A percentile compares a stretch with the other conserved stretches of the same genome.
These are phyloP conservation scores for Bombus superbus DNA, from an alignment of 1,140 invertebrate species.

Conservation along the genomic window DNA sequence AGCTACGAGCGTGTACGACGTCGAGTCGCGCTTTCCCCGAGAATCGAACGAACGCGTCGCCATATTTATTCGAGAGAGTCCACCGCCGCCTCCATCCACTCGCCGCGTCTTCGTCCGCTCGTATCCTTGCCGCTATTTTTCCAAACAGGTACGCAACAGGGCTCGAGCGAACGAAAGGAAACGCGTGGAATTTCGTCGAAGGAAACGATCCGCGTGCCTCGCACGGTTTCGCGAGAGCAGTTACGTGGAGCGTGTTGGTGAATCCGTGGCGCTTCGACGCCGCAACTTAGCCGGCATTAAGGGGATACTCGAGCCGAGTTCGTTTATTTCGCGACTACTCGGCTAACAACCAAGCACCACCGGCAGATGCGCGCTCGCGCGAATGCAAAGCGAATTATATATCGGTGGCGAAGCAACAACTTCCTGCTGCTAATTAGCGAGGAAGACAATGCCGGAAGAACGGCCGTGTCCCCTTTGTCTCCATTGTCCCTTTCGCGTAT, in stretches of 20 bases:
- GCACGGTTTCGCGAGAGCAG: not conserved
- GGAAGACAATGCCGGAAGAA: conserved; percentile 42
- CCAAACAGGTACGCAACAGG: not conserved
- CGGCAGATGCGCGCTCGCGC: conserved; percentile 20
- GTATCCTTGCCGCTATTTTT: not conserved
- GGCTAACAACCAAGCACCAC: not conserved
- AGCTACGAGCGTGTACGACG: not conserved
- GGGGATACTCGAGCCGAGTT: conserved; percentile 10
- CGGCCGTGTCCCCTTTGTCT: conserved; percentile 23
- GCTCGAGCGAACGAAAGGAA: not conserved
- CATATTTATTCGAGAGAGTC: conserved; percentile 1
- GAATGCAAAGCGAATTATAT: conserved; percentile 36
- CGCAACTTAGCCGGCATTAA: not conserved
- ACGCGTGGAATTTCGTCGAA: not conserved
- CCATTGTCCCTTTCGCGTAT: conserved; percentile 37
- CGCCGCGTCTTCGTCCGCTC: too few relatives aligned
- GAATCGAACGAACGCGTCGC: not conserved
- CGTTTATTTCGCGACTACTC: conserved; percentile 18
- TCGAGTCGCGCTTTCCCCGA: not conserved
- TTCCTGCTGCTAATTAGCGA: conserved; percentile 46
- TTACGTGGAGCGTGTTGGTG: not conserved
- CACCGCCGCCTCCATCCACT: too few relatives aligned
- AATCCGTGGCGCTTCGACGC: not conserved
- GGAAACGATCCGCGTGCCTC: not conserved
- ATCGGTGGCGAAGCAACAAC: conserved; percentile 17